Evolutionary conservation across 2,888 invertebrate species (phyloP).

Genomic region (Eupithecia subfuscata): DNA sequence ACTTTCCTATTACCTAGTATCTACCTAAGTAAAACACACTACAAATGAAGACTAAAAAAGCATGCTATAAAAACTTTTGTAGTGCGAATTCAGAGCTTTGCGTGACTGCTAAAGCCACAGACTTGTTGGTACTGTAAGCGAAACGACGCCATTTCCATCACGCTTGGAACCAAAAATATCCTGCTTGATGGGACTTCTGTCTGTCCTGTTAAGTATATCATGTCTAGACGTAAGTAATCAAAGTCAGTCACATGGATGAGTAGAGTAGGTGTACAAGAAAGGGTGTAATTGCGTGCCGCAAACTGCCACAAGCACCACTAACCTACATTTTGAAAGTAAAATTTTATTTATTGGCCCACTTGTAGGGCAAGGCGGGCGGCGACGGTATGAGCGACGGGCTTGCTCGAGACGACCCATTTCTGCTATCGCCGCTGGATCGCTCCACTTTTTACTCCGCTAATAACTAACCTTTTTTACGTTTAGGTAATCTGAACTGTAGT

Average conservation of each 20-base stretch:
- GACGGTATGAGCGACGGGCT: slow-evolving; percentile 57
- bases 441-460: slow-evolving; percentile 61
- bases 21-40: neutral
- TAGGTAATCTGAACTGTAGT: slow-evolving; percentile 33
- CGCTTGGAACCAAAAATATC: neutral
- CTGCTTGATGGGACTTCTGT: neutral
- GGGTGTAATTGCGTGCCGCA: slow-evolving; percentile 69
- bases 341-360: slow-evolving; percentile 66
- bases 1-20: neutral
- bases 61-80: neutral
- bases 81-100: slow-evolving; percentile 3
- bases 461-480: slow-evolving; percentile 57
- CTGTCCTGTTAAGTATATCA: neutral
- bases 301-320: slow-evolving; percentile 61
- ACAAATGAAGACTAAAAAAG: neutral
- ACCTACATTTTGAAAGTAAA: slow-evolving; percentile 73
- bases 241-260: neutral
- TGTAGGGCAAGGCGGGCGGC: slow-evolving; percentile 58
- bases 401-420: slow-evolving; percentile 71
- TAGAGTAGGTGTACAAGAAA: slow-evolving; percentile 20
- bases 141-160: slow-evolving; percentile 6
- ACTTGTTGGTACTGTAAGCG: neutral
- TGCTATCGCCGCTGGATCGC: slow-evolving; percentile 76
- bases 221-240: slow-evolving; percentile 6
- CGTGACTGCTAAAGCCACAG: slow-evolving; percentile 2